Percentiles rank a stretch among this genome's conserved stretches.
Evolutionary conservation across 2,797 vertebrate genomes (phyloP).

Genomic region (Diceros bicornis): DNA sequence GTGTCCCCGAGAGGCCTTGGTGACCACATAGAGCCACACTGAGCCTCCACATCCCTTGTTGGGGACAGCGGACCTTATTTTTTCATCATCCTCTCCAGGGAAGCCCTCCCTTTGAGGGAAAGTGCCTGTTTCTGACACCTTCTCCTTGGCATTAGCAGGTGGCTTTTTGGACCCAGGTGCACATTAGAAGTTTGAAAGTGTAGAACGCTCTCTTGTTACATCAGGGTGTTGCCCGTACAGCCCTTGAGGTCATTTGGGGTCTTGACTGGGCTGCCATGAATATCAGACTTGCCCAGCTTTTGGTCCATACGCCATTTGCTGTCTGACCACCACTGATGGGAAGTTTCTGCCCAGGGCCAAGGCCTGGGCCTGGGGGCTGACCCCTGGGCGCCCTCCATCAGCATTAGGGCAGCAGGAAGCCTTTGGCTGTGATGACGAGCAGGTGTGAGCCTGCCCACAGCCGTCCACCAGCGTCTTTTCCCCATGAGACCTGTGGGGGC

Average conservation of each 20-base stretch:
- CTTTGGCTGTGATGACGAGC: neutral
- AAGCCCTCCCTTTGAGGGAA: neutral
- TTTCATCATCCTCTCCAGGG: neutral
- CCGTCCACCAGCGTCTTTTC: neutral
- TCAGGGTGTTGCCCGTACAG: neutral
- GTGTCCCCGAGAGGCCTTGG: neutral
- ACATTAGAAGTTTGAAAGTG: neutral
- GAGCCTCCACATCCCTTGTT: neutral
- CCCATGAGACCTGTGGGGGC: rapidly evolving
- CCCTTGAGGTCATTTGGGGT: neutral
- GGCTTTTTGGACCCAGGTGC: neutral
- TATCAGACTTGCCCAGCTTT: neutral
- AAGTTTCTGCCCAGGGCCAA: neutral
- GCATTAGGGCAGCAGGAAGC: neutral
- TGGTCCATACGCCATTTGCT: rapidly evolving
- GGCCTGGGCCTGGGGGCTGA: neutral
- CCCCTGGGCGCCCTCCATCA: no score
- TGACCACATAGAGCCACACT: neutral
- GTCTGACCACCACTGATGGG: neutral
- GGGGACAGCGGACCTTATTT: neutral
- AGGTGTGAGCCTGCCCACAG: neutral
- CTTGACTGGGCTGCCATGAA: neutral
- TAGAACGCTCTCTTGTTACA: no score
- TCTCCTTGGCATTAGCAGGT: neutral
- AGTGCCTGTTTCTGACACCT: neutral